phyloP scores from a whole-genome alignment of 2,113 vertebrate genomes.

The Oryzias curvinotus region DNA sequence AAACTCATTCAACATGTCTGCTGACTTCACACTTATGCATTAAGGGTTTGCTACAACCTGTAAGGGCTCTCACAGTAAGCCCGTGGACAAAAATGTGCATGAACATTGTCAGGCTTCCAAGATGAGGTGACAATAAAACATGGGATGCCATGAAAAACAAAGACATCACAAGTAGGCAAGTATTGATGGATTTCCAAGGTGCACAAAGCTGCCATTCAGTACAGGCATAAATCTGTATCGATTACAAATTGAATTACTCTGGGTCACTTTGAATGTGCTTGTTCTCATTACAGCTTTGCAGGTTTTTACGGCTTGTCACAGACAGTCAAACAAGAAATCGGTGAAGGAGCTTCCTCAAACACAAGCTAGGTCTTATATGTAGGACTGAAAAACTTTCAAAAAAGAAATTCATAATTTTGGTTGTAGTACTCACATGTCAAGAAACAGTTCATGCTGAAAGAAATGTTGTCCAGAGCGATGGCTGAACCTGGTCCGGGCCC shows the following conservation, averaged over 20 bases:
- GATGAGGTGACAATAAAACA: too few species aligned
- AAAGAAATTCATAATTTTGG: not conserved
- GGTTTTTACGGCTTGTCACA: not conserved
- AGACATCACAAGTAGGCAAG: conserved; percentile 11
- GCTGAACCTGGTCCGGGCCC: conserved; percentile 82
- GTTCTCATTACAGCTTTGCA: not conserved
- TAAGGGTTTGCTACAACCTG: too few species aligned
- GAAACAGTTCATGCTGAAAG: conserved; percentile 95
- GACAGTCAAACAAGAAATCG: too few species aligned
- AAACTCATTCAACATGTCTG: too few species aligned
- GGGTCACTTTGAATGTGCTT: conserved; percentile 6
- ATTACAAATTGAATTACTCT: conserved; percentile 8
- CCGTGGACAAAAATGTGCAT: too few species aligned
- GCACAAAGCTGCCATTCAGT: conserved; percentile 14
- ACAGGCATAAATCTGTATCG: conserved; percentile 6
- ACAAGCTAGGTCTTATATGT: too few species aligned
- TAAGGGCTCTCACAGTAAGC: too few species aligned
- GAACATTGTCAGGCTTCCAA: too few species aligned
- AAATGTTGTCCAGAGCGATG: conserved; percentile 91
- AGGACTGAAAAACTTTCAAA: too few species aligned
- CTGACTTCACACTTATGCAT: too few species aligned
- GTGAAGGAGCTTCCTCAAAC: too few species aligned
- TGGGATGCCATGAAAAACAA: not conserved
- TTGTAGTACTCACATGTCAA: conserved; percentile 89
- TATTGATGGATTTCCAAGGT: conserved; percentile 14